These are phyloP conservation scores for Lobophora halterata DNA, from an alignment of 2,888 invertebrate species.

Conservation along the genomic window DNA sequence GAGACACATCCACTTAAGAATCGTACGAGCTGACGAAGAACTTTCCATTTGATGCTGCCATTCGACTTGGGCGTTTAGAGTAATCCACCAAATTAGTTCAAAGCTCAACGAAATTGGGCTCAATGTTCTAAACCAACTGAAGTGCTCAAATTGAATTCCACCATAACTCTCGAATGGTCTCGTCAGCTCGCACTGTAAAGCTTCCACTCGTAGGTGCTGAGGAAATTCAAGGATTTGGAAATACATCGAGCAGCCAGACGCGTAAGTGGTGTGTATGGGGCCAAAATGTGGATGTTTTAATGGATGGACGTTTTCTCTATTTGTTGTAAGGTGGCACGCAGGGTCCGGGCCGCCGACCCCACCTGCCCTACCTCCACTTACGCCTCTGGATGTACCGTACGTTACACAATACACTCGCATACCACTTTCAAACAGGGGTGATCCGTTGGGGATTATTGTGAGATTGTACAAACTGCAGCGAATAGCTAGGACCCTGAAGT, in stretches of 20 bases:
- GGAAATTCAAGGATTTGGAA: constrained; percentile 16
- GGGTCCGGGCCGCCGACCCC: constrained; percentile 79
- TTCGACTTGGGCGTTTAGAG: constrained; percentile 7
- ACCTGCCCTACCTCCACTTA: constrained; percentile 81
- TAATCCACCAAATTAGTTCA: constrained; percentile 2
- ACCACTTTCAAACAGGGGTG: constrained; percentile 52
- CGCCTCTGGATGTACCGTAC: constrained; percentile 82
- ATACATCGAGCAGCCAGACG: constrained; percentile 66
- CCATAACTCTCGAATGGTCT: constrained; percentile 8
- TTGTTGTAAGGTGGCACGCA: constrained; percentile 80
- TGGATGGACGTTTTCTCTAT: constrained; percentile 69
- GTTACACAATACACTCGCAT: constrained; percentile 48
- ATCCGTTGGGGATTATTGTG: constrained; percentile 13
- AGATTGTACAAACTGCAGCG: not conserved
- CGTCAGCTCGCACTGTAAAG: constrained; percentile 15
- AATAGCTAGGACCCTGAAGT: not conserved
- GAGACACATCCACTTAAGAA: constrained; percentile 13
- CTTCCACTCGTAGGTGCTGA: constrained; percentile 9
- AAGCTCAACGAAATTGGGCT: constrained; percentile 1
- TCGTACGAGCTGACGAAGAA: constrained; percentile 12
- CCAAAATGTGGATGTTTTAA: constrained; percentile 64
- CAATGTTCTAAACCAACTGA: not conserved
- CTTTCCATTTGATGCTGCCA: constrained; percentile 10
- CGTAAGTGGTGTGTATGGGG: constrained; percentile 78
- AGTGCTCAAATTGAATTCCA: constrained; percentile 10